These are phyloP conservation scores for Diplolepis rosae DNA, from an alignment of 2,888 invertebrate species.

Conservation along the genomic window DNA sequence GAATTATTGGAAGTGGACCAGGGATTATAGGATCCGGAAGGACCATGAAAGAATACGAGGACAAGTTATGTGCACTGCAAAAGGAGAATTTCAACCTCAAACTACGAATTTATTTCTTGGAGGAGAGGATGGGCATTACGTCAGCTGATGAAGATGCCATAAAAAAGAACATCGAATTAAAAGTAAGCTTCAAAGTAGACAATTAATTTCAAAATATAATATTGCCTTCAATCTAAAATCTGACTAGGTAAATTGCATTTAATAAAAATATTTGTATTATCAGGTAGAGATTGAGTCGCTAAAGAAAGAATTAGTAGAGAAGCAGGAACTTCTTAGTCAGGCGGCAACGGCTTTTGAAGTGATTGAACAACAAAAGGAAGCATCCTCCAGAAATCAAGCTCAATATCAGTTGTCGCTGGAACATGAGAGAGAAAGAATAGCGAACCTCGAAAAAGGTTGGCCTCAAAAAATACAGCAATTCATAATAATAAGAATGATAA, in stretches of 20 bases:
- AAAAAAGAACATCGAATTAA: conserved; percentile 81
- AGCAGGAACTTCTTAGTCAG: conserved; percentile 88
- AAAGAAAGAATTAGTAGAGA: conserved; percentile 85
- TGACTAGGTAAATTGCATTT: no score
- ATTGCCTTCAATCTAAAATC: no score
- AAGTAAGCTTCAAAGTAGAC: conserved; percentile 72
- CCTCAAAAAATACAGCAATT: no score
- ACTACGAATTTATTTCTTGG: conserved; percentile 91
- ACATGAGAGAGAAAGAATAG: conserved; percentile 60
- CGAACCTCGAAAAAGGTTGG: conserved; percentile 64
- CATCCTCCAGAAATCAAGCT: conserved; percentile 64
- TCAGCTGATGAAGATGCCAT: conserved; percentile 81
- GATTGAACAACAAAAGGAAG: conserved; percentile 80
- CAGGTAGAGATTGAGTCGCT: conserved; percentile 86
- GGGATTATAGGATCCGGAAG: conserved; percentile 76
- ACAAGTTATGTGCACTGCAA: conserved; percentile 86
- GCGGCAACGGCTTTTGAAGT: conserved; percentile 89
- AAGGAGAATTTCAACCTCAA: conserved; percentile 96
- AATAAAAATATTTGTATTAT: conserved; percentile 45
- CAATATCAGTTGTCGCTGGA: conserved; percentile 66
- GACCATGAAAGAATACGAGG: conserved; percentile 92
- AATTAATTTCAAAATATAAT: background rate
- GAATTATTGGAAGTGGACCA: conserved; percentile 42
- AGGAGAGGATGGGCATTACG: conserved; percentile 85
- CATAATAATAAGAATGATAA: no score